These are phyloP conservation scores for Crax fasciolata DNA, from an alignment of 2,797 vertebrate genomes.

Conservation along the genomic window DNA sequence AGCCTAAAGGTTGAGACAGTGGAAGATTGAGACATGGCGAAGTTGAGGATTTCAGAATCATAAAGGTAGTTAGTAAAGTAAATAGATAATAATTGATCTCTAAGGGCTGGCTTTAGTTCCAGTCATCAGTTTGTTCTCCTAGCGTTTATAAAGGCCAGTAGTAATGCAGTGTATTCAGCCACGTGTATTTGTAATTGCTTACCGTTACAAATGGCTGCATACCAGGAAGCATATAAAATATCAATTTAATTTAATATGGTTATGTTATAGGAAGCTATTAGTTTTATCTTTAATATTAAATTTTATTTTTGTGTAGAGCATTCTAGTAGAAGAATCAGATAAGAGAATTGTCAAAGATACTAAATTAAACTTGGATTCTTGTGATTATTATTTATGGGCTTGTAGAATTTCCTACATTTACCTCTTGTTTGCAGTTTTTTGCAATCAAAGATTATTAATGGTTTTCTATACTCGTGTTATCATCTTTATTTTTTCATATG, in stretches of 20 bases:
- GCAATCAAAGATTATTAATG: not conserved
- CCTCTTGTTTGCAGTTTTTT: not conserved
- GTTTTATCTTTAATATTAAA: constrained; percentile 40
- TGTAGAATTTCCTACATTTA: not conserved
- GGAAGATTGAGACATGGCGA: not conserved
- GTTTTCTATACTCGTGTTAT: not conserved
- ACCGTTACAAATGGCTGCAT: not conserved
- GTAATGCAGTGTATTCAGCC: too few species aligned
- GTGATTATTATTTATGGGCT: not conserved
- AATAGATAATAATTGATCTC: fast-evolving
- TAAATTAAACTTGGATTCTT: constrained; percentile 4
- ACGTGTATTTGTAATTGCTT: not conserved
- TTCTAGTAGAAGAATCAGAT: constrained; percentile 4
- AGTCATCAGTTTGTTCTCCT: not conserved
- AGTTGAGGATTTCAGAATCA: not conserved
- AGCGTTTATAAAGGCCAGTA: fast-evolving
- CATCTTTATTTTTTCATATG: not conserved
- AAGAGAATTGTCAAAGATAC: not conserved
- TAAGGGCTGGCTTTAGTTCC: not conserved
- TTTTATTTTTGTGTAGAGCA: not conserved
- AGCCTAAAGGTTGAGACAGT: not conserved
- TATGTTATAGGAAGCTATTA: constrained; percentile 33
- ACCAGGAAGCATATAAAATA: constrained; percentile 46
- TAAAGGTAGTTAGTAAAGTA: not conserved
- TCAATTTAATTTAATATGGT: constrained; percentile 46